A percentile compares a stretch with the other conserved stretches of the same genome.
Conservation (phyloP, 2,797 vertebrate species). For the Notolepis coatsorum region DNA sequence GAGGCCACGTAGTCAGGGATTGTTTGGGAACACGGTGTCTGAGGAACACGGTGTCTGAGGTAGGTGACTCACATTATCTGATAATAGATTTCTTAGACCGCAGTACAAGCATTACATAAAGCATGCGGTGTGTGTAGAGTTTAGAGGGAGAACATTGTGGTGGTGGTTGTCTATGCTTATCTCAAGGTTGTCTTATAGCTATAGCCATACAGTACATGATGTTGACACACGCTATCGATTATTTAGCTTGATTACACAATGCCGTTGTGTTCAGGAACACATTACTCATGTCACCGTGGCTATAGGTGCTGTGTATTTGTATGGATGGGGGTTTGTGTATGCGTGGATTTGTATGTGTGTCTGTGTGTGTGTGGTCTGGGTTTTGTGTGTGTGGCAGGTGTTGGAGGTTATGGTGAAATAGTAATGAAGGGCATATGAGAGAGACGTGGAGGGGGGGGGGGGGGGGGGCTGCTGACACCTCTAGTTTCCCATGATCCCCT, state of each 20-base stretch:
- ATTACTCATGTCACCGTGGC: not conserved
- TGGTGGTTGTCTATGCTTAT: not conserved
- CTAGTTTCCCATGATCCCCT: slow-evolving; percentile 67
- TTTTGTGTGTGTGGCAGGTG: not conserved
- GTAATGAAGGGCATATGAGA: slow-evolving; percentile 54
- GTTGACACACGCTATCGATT: slow-evolving; percentile 6
- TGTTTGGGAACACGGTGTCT: slow-evolving; percentile 15
- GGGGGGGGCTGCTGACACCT: slow-evolving; percentile 62
- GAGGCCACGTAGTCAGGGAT: not conserved
- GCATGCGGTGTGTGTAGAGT: not conserved
- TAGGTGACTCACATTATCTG: not conserved
- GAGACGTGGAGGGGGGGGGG: slow-evolving; percentile 11
- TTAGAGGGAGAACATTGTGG: not conserved
- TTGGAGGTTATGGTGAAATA: not conserved
- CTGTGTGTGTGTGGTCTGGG: not conserved
- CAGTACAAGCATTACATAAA: not conserved
- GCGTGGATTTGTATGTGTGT: not conserved
- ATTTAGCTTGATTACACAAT: slow-evolving; percentile 10
- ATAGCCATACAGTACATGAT: slow-evolving; percentile 3
- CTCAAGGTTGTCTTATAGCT: not conserved
- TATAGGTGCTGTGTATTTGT: slow-evolving; percentile 15
- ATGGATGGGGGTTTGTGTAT: not conserved
- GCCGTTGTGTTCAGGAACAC: slow-evolving; percentile 16
- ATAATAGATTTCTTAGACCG: not conserved
- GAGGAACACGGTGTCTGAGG: not conserved